These are phyloP conservation scores for Peucedramus taeniatus DNA, from an alignment of 2,113 vertebrate genomes.

Conservation along the genomic window DNA sequence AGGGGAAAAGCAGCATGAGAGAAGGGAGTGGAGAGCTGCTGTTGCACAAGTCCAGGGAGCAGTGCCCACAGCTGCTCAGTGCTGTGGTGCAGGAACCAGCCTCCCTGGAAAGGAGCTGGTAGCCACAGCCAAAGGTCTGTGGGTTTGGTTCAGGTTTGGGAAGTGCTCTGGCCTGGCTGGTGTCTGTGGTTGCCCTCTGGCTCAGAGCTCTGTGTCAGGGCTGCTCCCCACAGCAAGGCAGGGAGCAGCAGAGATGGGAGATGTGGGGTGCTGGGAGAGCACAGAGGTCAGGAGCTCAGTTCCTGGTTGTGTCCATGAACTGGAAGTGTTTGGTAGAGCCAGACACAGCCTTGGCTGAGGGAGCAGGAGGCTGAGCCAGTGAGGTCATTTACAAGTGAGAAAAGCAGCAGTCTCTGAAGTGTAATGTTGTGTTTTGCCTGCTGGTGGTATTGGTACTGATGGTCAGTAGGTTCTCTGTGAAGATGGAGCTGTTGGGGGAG, in stretches of 20 bases:
- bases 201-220: not conserved
- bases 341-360: not conserved
- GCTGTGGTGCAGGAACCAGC: not conserved
- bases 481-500: not conserved
- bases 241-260: not conserved
- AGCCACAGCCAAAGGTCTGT: not conserved
- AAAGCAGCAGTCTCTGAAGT: not conserved
- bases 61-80: not conserved
- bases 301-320: not conserved
- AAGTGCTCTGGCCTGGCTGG: not conserved
- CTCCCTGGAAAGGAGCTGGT: not conserved
- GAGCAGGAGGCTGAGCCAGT: not conserved
- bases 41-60: not conserved
- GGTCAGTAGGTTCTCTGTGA: not conserved
- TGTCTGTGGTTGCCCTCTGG: accelerated
- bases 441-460: not conserved
- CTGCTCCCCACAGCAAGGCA: not conserved
- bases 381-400: not conserved
- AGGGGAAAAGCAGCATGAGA: not conserved
- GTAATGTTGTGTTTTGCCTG: not conserved
- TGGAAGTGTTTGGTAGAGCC: not conserved
- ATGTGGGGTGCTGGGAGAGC: not conserved
- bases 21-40: not conserved
- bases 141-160: not conserved
- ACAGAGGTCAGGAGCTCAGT: not conserved